Evolutionary conservation across 2,113 vertebrate species (phyloP).

Genomic region (Caranx melampygus): DNA sequence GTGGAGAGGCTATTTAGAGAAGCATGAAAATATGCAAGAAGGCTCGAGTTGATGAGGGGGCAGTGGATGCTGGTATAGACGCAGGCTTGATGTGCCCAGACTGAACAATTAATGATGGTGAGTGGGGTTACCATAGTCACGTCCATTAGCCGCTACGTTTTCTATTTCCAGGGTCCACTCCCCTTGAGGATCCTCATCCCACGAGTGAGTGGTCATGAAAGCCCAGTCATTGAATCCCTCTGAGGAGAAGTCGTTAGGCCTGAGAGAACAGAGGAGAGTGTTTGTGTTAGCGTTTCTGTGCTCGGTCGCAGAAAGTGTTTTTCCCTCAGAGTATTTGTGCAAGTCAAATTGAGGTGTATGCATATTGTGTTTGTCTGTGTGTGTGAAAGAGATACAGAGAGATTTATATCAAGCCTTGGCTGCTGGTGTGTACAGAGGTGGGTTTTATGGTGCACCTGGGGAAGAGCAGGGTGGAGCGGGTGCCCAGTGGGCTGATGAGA

Average conservation of each 20-base stretch:
- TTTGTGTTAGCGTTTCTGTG: neutral
- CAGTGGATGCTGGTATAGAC: constrained; percentile 14
- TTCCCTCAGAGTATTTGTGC: constrained; percentile 11
- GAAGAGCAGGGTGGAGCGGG: constrained; percentile 93
- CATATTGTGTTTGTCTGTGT: constrained; percentile 2
- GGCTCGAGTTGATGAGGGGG: constrained; percentile 20
- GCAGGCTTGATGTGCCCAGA: constrained; percentile 12
- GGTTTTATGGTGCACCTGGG: constrained; percentile 85
- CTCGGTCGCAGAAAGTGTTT: constrained; percentile 6
- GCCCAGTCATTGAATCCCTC: constrained; percentile 98
- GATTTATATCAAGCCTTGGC: constrained; percentile 4
- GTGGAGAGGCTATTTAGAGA: constrained; percentile 26
- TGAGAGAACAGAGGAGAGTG: constrained; percentile 58
- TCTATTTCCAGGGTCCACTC: constrained; percentile 96
- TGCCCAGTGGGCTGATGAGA: constrained; percentile 95
- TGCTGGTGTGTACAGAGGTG: constrained; percentile 16
- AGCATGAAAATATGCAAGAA: constrained; percentile 28
- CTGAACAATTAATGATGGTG: constrained; percentile 27
- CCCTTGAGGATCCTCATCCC: constrained; percentile 94
- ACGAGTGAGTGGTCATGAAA: constrained; percentile 97
- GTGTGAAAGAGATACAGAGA: constrained; percentile 11
- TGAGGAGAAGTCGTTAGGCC: constrained; percentile 92
- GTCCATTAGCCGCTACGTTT: constrained; percentile 88
- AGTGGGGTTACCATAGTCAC: constrained; percentile 88
- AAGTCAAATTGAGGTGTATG: constrained; percentile 1